These are phyloP conservation scores for Thamnophis elegans DNA, from an alignment of 2,797 vertebrate species.

Conservation along the genomic window DNA sequence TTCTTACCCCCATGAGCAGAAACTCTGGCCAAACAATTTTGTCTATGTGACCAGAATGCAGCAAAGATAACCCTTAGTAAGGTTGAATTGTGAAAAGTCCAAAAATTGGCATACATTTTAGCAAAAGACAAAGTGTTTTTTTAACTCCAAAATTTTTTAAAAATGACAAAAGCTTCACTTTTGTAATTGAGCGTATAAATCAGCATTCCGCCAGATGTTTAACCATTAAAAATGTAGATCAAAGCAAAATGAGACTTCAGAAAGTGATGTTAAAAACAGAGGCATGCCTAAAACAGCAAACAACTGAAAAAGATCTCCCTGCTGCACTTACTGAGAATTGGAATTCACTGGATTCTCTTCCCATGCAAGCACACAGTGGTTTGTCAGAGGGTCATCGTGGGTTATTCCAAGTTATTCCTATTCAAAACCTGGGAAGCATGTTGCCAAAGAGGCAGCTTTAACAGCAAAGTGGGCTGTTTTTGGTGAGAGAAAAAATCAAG, in stretches of 20 bases:
- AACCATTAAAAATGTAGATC: not conserved
- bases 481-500: not conserved
- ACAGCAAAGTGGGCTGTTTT: not conserved
- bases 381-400: not conserved
- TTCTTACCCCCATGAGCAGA: not conserved
- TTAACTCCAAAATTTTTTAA: not conserved
- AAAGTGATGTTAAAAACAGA: not conserved
- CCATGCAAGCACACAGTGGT: not conserved
- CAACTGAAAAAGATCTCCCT: not conserved
- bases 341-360: not conserved
- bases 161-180: not conserved
- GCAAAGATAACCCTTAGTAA: not conserved
- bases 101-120: not conserved
- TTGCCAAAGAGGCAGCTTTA: not conserved
- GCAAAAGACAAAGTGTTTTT: not conserved
- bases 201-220: not conserved
- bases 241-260: not conserved
- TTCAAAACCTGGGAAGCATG: not conserved
- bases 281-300: not conserved
- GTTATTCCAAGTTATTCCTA: not conserved
- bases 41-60: not conserved
- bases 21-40: not conserved
- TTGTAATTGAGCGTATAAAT: not conserved
- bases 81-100: not conserved
- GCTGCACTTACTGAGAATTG: not conserved